Evolutionary conservation across 1,140 invertebrate species (phyloP).

Genomic region (Agrypnia vestita): DNA sequence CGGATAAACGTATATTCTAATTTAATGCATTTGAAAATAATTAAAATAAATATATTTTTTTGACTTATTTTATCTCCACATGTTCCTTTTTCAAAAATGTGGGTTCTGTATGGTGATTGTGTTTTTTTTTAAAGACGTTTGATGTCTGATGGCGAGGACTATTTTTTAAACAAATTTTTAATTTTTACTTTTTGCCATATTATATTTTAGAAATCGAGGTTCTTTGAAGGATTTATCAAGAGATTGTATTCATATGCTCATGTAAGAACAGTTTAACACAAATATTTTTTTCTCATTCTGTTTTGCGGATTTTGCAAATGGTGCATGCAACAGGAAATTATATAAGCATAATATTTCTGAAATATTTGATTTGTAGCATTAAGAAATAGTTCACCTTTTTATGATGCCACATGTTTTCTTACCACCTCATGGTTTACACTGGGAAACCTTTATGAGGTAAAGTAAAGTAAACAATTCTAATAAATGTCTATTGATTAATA

Average conservation of each 20-base stretch:
- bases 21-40: not conserved
- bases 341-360: not conserved
- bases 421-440: not conserved
- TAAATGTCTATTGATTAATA: too few species aligned
- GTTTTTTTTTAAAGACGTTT: constrained; percentile 1
- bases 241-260: too few species aligned
- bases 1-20: not conserved
- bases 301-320: too few species aligned
- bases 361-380: not conserved
- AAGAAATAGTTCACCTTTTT: not conserved
- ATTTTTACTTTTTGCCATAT: too few species aligned
- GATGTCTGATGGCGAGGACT: not conserved
- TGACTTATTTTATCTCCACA: constrained; percentile 7
- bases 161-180: too few species aligned
- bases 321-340: not conserved
- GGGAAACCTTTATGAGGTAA: too few species aligned
- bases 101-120: not conserved
- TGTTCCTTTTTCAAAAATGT: constrained; percentile 30
- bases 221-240: too few species aligned
- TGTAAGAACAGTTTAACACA: too few species aligned
- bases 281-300: too few species aligned
- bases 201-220: too few species aligned
- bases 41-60: not conserved
- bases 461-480: too few species aligned
- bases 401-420: not conserved